Base-by-base conservation (phyloP, 2,888 invertebrate species). In the Acanthacorydalis orientalis region DNA sequence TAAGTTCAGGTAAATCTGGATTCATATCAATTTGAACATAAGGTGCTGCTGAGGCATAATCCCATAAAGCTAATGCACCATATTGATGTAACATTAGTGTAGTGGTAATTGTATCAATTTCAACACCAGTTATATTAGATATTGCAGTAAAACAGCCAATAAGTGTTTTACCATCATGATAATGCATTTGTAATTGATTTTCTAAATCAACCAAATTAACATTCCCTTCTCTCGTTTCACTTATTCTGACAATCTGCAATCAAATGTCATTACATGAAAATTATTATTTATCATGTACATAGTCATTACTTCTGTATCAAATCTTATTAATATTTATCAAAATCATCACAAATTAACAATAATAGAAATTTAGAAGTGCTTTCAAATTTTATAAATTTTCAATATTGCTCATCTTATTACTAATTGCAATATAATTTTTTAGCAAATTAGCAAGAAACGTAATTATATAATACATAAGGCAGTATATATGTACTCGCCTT, bases 61-160 rank as follows among this genome's bases (percentile, higher is more conserved):
- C 91, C 90, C 91, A 93, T 59, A 92, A 81, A 4, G 88, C 78
- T 53, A 84, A 72, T 0, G 88, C 90, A 8, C 83, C 83, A 59
- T 86, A 83, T 59, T 76, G 83, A 59, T 91, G 90, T 11, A 91
- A 70, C 4, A 88, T 68, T 12, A 82, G 67, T 0, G 89, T 88
- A 8, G 91, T 81, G 0, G 81, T 80, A 2, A 87, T 78, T 57
- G 88, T 87, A 65, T 90, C 88, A 39, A 81, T 77, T 34, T 90
- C 60, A n/a, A 86, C 80, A 7, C 92, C 92, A 1, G 90, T 89
- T n/a, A 90, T 75, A 60, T 87, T 88, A 16, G 89, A 89, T 2
- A 86, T 87, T 0, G 86, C 87, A 23, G 83, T 78, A 64, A 92
- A 90, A 63, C 85, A 84, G 0, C 90, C 91, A 45, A 91, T 80